These are phyloP conservation scores for Alcedo atthis DNA, from an alignment of 2,797 vertebrate genomes.

Conservation along the genomic window DNA sequence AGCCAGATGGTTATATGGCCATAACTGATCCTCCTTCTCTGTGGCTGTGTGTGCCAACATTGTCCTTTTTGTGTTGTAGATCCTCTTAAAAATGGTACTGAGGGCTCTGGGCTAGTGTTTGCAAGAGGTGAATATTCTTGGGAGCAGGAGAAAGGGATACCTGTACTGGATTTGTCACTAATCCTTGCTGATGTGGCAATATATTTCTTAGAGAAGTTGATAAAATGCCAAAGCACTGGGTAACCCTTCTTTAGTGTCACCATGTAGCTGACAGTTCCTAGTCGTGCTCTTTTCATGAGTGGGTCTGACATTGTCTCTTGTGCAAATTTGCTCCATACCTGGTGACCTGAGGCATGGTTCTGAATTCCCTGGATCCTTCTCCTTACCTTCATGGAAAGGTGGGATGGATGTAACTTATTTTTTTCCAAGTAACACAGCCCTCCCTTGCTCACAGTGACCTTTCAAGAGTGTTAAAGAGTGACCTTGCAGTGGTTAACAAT, in stretches of 20 bases:
- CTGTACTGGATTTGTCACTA: rapidly evolving
- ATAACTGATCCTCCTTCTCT: background rate
- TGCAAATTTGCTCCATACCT: background rate
- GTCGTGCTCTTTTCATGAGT: background rate
- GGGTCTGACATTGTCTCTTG: background rate
- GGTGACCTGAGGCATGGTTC: background rate
- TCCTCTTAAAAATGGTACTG: background rate
- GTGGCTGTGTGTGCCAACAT: rapidly evolving
- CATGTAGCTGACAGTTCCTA: background rate
- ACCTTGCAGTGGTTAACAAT: background rate
- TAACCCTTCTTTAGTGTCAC: background rate
- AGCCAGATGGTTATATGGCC: background rate
- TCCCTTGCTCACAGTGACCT: background rate
- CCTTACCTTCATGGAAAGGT: background rate
- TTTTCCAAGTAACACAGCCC: background rate
- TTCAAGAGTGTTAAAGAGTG: background rate
- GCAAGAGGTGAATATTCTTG: background rate
- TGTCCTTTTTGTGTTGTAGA: background rate
- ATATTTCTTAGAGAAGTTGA: background rate
- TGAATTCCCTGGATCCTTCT: background rate
- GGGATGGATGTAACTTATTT: background rate
- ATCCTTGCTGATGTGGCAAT: background rate
- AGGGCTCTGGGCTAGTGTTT: background rate
- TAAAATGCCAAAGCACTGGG: background rate
- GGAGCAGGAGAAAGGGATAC: background rate